phyloP scores from a whole-genome alignment of 2,888 invertebrate species.

The Rhingia rostrata region DNA sequence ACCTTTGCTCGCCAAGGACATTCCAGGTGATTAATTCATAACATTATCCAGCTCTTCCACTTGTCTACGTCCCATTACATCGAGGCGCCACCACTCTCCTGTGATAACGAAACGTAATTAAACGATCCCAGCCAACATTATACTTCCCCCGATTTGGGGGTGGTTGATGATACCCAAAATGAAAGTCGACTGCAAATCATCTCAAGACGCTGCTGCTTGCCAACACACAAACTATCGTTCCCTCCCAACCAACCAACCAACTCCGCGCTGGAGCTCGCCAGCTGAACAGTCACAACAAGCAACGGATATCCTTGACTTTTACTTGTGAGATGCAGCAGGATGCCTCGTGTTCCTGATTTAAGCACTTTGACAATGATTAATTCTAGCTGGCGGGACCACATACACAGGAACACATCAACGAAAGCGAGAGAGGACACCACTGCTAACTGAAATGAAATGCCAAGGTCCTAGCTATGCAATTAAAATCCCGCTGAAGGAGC shows the following conservation, averaged over 20 bases:
- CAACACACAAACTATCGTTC: conserved; percentile 46
- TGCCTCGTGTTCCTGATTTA: conserved; percentile 75
- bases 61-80: conserved; percentile 52
- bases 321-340: conserved; percentile 64
- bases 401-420: conserved; percentile 3
- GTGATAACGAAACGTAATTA: conserved; percentile 58
- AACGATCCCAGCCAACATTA: conserved; percentile 64
- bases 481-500: conserved; percentile 66
- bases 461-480: conserved; percentile 68
- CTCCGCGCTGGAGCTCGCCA: background rate
- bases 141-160: conserved; percentile 64
- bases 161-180: background rate
- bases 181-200: conserved; percentile 60
- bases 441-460: conserved; percentile 55
- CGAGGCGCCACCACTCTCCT: conserved; percentile 9
- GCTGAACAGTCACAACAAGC: conserved; percentile 46
- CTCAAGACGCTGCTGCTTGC: conserved; percentile 63
- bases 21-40: conserved; percentile 70
- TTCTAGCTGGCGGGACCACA: conserved; percentile 69
- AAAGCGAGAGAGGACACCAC: background rate
- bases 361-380: conserved; percentile 78
- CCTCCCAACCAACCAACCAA: background rate
- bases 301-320: conserved; percentile 66
- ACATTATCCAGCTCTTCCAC: conserved; percentile 65
- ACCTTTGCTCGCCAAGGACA: conserved; percentile 43